phyloP scores from a whole-genome alignment of 2,888 invertebrate species.

The Watsonalla cultraria region DNA sequence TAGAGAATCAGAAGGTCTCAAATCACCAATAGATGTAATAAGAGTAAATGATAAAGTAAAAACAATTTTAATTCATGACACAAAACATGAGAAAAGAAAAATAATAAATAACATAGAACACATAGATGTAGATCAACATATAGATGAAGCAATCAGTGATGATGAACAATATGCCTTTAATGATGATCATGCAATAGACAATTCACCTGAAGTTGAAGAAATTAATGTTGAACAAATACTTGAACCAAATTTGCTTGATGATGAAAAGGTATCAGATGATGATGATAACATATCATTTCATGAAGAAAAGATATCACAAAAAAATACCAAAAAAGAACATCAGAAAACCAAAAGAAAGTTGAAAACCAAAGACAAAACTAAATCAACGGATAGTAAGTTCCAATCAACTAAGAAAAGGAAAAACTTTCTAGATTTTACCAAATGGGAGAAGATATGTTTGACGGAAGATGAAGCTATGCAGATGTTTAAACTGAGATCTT shows the following conservation, averaged over 20 bases:
- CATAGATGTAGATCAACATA: slow-evolving; percentile 3
- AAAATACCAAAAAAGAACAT: background rate
- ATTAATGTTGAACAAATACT: background rate
- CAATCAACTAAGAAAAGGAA: background rate
- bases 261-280: background rate
- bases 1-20: slow-evolving; percentile 8
- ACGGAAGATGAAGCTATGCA: slow-evolving; percentile 53
- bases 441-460: slow-evolving; percentile 51
- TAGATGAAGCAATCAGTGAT: background rate
- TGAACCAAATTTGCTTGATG: background rate
- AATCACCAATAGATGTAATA: slow-evolving; percentile 14
- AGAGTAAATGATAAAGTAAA: slow-evolving; percentile 11
- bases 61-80: slow-evolving; percentile 5
- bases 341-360: slow-evolving; percentile 9
- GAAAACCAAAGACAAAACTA: slow-evolving; percentile 3
- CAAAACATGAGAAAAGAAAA: background rate
- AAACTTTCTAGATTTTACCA: slow-evolving; percentile 33
- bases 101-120: background rate
- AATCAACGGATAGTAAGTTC: slow-evolving; percentile 10
- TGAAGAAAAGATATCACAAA: background rate
- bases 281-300: background rate
- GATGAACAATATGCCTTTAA: background rate
- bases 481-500: slow-evolving; percentile 41
- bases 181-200: background rate
- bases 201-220: background rate